A percentile compares a stretch with the other conserved stretches of the same genome.
Conservation (phyloP, 2,888 invertebrate species). For the Rhimphoctona megacephalus region DNA sequence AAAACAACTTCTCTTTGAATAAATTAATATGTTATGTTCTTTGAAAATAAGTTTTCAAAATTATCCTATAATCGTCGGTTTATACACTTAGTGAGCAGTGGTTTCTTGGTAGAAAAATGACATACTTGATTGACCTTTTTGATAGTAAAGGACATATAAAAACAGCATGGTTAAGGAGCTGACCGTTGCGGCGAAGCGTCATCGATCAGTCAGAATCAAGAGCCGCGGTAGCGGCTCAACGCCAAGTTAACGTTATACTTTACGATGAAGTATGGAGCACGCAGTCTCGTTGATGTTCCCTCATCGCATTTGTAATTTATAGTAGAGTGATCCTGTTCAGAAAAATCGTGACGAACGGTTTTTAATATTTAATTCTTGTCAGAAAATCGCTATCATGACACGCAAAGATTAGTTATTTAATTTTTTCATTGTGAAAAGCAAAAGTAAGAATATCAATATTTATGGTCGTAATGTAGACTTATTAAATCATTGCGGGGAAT, state of each 20-base stretch:
- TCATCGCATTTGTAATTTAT: slow-evolving; percentile 20
- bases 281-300: slow-evolving; percentile 20
- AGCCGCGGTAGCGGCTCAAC: too few relatives aligned
- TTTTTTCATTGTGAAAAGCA: not conserved
- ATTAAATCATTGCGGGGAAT: too few relatives aligned
- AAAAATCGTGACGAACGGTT: slow-evolving; percentile 20
- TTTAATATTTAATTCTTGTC: slow-evolving; percentile 22
- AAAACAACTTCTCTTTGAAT: too few relatives aligned
- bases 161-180: not conserved
- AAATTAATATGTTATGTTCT: not conserved
- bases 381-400: slow-evolving; percentile 1
- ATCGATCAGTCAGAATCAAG: slow-evolving; percentile 49
- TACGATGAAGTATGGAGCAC: slow-evolving; percentile 10
- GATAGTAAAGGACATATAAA: too few relatives aligned
- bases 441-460: not conserved
- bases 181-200: slow-evolving; percentile 25
- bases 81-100: not conserved
- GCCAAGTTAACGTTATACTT: slow-evolving; percentile 17
- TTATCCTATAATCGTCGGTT: not conserved
- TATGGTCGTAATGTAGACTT: not conserved
- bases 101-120: not conserved
- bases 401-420: not conserved
- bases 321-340: not conserved
- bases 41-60: not conserved
- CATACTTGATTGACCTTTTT: too few relatives aligned